phyloP scores from a whole-genome alignment of 2,113 vertebrate species.

The Brachirus orientalis region DNA sequence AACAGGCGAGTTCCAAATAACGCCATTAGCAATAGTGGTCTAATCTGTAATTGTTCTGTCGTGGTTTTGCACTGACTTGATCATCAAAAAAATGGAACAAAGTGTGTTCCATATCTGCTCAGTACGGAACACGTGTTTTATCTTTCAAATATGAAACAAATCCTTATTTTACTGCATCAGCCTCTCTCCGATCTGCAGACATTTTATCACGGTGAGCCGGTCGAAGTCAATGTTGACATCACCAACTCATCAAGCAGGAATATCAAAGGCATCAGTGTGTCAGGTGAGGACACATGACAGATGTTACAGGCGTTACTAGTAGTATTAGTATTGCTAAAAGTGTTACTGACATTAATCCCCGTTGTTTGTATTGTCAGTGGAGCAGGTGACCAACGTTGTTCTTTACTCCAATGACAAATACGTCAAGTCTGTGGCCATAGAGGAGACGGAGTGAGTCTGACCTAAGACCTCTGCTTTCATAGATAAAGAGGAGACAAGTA shows the following conservation, averaged over 20 bases:
- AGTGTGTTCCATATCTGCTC: no score
- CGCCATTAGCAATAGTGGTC: no score
- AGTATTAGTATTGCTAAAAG: not conserved
- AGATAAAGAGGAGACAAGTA: not conserved
- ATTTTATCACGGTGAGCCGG: conserved; percentile 90
- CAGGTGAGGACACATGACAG: conserved; percentile 78
- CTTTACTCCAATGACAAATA: conserved; percentile 95
- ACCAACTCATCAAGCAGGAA: conserved; percentile 91
- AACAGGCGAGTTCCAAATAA: no score
- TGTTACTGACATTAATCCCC: conserved; percentile 52
- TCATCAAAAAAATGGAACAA: no score
- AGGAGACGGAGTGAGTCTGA: conserved; percentile 86
- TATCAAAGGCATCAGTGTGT: conserved; percentile 88
- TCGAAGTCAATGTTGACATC: conserved; percentile 86
- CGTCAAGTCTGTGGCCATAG: conserved; percentile 87
- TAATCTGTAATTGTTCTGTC: no score
- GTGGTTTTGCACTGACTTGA: no score
- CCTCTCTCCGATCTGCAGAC: conserved; percentile 72
- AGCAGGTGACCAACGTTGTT: conserved; percentile 92
- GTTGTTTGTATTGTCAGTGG: conserved; percentile 76
- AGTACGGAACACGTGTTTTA: no score
- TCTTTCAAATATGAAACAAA: no score
- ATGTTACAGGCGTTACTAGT: not conserved
- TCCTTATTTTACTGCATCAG: no score
- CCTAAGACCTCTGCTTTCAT: not conserved